Conservation (phyloP, 2,888 invertebrate species). For the Euspilapteryx auroguttella region DNA sequence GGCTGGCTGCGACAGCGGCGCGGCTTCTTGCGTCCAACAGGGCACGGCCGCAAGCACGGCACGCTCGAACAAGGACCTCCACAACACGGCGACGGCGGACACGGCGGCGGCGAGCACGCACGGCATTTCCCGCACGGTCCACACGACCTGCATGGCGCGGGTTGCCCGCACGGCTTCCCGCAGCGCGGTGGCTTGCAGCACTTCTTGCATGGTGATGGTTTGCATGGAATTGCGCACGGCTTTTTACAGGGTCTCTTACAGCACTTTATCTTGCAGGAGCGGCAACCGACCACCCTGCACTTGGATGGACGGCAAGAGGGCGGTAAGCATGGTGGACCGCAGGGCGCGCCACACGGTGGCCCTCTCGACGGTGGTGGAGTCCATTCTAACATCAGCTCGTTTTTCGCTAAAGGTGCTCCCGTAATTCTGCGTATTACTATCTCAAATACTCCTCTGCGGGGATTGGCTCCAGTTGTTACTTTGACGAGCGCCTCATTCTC, state of each 20-base stretch:
- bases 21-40: slow-evolving; percentile 21
- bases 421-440: slow-evolving; percentile 35
- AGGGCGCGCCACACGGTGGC: slow-evolving; percentile 17
- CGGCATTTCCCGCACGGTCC: background rate
- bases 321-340: slow-evolving; percentile 8
- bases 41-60: slow-evolving; percentile 31
- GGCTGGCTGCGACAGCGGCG: slow-evolving; percentile 26
- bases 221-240: slow-evolving; percentile 14
- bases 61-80: slow-evolving; percentile 12
- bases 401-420: slow-evolving; percentile 40
- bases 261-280: background rate
- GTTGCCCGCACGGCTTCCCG: slow-evolving; percentile 1
- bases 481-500: slow-evolving; percentile 29
- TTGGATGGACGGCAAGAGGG: slow-evolving; percentile 2
- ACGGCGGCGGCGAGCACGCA: background rate
- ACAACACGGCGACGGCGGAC: background rate
- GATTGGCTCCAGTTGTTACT: slow-evolving; percentile 29
- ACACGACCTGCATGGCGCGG: slow-evolving; percentile 1
- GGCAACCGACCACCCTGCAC: background rate
- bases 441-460: slow-evolving; percentile 46
- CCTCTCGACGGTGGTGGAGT: slow-evolving; percentile 31
- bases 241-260: slow-evolving; percentile 12
- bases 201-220: background rate
- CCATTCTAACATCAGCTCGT: slow-evolving; percentile 50
- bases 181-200: background rate